Base-by-base conservation (phyloP, 2,888 invertebrate species). In the Lasioglossum malachurum region DNA sequence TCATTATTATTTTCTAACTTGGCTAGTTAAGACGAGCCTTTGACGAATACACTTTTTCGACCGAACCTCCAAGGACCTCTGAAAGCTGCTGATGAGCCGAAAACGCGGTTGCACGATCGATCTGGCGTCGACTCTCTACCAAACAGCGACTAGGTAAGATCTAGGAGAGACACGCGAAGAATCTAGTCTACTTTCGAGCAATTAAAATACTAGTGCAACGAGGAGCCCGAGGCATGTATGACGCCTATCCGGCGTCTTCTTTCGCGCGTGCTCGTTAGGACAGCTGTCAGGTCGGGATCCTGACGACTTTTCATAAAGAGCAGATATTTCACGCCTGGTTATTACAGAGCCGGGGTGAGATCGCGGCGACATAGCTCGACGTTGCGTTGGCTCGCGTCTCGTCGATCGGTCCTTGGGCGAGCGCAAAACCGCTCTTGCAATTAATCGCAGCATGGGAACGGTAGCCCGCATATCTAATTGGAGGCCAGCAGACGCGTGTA, bases 391-490 rank as follows among this genome's bases (percentile, higher is more conserved):
- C 71, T 71, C n/a, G 44, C 8, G 53, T 44, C 27, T 27, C n/a
- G 23, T n/a, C 53, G 53, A 53, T 53, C 53, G 53, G 53, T 53
- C 53, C 53, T 53, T n/a, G n/a, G 53, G 23, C 4, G 53, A 53
- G 75, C 10, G 69, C 41, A 67, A 75, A 85, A 75, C 57, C 73
- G 83, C 49, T 38, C 78, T 78, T 41, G 83, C 83, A 83, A 78
- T 78, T 82, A 84, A 83, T 83, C 76, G 74, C 31, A 73, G 76
- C 80, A 31, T 57, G 78, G 80, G 75, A 85, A 87, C 87, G 75
- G 82, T 80, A 71, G 87, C 79, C 77, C 71, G 90, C 88, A 78
- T 88, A 90, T 87, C 88, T 90, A 90, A 90, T 90, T 87, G 87
- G 88, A 83, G 84, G 81, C 83, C 85, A 85, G 88, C 84, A 87